Evolutionary conservation across 2,888 invertebrate species (phyloP), one percentile per base, ranked within the genome.

Genomic region (Odontocerum albicorne): DNA sequence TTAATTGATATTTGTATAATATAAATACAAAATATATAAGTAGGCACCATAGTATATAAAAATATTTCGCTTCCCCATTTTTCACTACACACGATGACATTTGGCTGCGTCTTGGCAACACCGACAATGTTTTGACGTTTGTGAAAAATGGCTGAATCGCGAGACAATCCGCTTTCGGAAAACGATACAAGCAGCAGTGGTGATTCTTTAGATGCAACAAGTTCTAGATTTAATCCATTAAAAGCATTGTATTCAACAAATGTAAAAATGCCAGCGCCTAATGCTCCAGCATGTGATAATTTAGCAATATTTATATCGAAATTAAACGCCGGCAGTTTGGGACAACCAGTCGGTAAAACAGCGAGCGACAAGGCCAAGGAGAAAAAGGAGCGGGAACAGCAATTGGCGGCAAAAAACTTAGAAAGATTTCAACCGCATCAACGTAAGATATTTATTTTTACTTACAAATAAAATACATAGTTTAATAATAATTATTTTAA

Each of bases 281-380:
- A 76, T 55, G 86, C 88, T 1, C 81, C 82, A 17, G 62, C 75
- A 49, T 86, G 82, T 64, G 89, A 91, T 67, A 91, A 89, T 68
- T 59, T 91, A 49, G 74, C 77, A 1, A 84, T 82, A 64, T 90
- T 81, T 65, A 77, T 82, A 55, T 70, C 75, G 3, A 68, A 72
- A 0, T 64, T 76, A 1, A 71, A 68, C 16, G 72, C 68, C 36
- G 57, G 68, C 1, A 65, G 72, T 3, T 65, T 38, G 42, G 35
- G 20, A 22, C n/a, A 7, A 44, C 10, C 20, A 7, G 57, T 68
- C 70, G 22, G 67, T 73, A 12, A 75, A 73, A 1, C 57, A 68
- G 49, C 46, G 4, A 65, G 64, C 43, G 68, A 70, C 13, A 62
- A 68, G 10, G 70, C 72, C 1, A 59, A 65, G 57, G 68, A 70